Conservation (phyloP, 2,888 invertebrate species). For the Andrena minutula region DNA sequence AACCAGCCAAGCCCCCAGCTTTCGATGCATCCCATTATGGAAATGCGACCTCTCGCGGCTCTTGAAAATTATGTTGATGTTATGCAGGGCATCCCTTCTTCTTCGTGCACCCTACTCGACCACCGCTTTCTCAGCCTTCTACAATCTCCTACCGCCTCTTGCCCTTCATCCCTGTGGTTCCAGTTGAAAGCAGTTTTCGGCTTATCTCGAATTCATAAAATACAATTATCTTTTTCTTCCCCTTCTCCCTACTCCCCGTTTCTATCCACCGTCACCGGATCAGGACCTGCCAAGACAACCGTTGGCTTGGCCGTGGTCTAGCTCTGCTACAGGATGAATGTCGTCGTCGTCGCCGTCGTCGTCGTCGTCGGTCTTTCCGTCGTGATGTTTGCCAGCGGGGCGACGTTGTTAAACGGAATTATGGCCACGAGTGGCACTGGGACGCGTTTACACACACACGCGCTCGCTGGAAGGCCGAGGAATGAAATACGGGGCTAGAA, state of each 20-base stretch:
- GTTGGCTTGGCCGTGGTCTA: constrained; percentile 2
- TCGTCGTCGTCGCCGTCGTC: constrained; percentile 1
- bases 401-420: constrained; percentile 67
- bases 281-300: background rate
- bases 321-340: background rate
- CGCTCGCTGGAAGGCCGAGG: constrained; percentile 20
- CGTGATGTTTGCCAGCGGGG: constrained; percentile 47
- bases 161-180: constrained; percentile 2
- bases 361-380: constrained; percentile 27
- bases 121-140: constrained; percentile 41
- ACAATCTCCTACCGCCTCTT: constrained; percentile 9
- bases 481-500: constrained; percentile 67
- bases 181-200: constrained; percentile 68
- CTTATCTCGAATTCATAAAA: constrained; percentile 80
- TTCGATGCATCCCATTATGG: constrained; percentile 83
- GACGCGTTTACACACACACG: constrained; percentile 41
- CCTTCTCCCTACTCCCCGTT: background rate
- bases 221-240: constrained; percentile 75
- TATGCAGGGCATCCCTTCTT: constrained; percentile 74
- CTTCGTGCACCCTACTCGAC: constrained; percentile 48
- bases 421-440: constrained; percentile 52
- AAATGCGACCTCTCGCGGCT: constrained; percentile 80
- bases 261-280: background rate
- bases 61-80: constrained; percentile 82
- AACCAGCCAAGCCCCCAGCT: constrained; percentile 66